Base-by-base conservation (phyloP, 2,888 invertebrate genomes). In the Globia sparganii region DNA sequence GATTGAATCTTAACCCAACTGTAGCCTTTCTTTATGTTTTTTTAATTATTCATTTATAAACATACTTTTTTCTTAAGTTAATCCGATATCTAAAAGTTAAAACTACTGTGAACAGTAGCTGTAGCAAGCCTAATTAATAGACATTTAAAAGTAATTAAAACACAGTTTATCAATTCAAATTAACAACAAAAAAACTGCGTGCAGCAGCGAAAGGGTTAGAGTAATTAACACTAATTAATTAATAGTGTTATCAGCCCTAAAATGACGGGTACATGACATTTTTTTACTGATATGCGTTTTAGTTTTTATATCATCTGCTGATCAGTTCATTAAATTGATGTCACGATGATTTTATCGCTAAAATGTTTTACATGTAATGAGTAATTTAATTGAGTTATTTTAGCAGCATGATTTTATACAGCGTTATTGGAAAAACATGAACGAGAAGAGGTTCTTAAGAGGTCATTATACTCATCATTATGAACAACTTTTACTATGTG, bases 141-240 rank as follows among this genome's bases (percentile, higher is more conserved):
- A 31, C 34, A 1, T 59, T 68, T n/a, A 68, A 28, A 69, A 43
- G 25, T 58, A 43, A 77, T 61, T 62, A 5, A 81, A 61, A 56
- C 13, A n/a, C 5, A 34, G 15, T 49, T 59, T 34, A 78, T 59
- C 59, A 62, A 64, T 46, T 62, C 62, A 61, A 43, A 40, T 53
- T 53, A 40, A 28, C 15, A 65, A 65, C 72, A 64, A 78, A 76
- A 76, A 75, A 77, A 79, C 64, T 83, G 83, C 87, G 77, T 91
- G 90, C 81, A 72, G 77, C 58, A 84, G 79, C 77, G 84, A 89
- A 95, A 94, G 96, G 95, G 95, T 95, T 95, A 90, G 86, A 83
- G 87, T 93, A 94, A 95, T 95, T 94, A 94, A 91, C 87, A 86
- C 83, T 88, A 94, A 94, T 94, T 94, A 94, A 94, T 94, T 93